A percentile compares a stretch with the other conserved stretches of the same genome.
phyloP scores from a whole-genome alignment of 1,140 invertebrate species.

The Lasioglossum albipes region DNA sequence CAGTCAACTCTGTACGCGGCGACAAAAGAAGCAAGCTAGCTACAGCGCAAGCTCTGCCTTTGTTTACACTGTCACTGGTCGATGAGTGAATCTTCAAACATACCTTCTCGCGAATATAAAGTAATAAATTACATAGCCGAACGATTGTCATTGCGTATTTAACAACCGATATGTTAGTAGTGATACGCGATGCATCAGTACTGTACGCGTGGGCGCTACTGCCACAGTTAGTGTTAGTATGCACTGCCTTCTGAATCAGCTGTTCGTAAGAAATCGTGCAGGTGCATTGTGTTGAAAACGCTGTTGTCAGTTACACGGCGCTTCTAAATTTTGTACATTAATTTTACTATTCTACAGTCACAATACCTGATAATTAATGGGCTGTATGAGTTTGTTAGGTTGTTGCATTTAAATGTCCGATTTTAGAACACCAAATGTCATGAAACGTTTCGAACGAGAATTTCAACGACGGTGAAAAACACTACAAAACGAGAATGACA shows the following conservation, averaged over 20 bases:
- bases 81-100: neutral
- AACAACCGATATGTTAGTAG: neutral
- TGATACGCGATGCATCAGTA: neutral
- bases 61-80: slow-evolving; percentile 21
- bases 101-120: too few relatives aligned
- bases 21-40: neutral
- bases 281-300: neutral
- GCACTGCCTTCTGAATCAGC: slow-evolving; percentile 34
- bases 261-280: slow-evolving; percentile 31
- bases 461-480: too few relatives aligned
- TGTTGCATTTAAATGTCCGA: too few relatives aligned
- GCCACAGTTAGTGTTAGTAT: too few relatives aligned
- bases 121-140: neutral
- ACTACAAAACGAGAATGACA: too few relatives aligned
- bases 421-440: too few relatives aligned
- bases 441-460: too few relatives aligned
- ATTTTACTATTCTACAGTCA: neutral
- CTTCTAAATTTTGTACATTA: neutral
- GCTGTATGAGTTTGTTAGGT: too few relatives aligned
- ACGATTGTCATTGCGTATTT: neutral
- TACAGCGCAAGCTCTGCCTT: slow-evolving; percentile 7
- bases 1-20: neutral
- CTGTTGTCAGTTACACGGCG: slow-evolving; percentile 4
- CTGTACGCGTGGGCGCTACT: neutral
- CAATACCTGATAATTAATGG: neutral